phyloP scores from a whole-genome alignment of 2,113 vertebrate species.

The Bos indicus region DNA sequence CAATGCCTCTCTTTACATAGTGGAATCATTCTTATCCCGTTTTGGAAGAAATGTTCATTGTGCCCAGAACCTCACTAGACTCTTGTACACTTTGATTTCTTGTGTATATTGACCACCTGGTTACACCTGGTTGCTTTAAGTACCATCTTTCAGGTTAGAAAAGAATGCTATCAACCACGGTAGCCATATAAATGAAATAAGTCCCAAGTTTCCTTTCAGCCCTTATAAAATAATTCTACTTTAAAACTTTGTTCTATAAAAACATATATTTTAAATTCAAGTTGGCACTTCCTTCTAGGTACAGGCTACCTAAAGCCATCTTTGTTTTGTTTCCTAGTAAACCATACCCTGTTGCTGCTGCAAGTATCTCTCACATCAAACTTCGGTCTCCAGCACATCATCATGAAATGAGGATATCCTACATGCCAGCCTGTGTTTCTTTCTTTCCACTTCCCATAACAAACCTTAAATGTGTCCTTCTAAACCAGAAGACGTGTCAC shows the following conservation, averaged over 20 bases:
- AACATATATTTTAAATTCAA: background rate
- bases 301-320: background rate
- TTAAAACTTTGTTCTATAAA: background rate
- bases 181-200: background rate
- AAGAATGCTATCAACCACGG: background rate
- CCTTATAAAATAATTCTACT: background rate
- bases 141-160: background rate
- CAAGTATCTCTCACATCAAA: background rate
- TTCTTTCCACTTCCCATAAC: background rate
- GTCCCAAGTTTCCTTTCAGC: background rate
- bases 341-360: background rate
- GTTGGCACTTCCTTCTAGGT: background rate
- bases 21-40: background rate
- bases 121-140: background rate
- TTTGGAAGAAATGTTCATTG: background rate
- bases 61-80: background rate
- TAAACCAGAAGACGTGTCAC: background rate
- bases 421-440: background rate
- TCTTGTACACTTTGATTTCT: background rate
- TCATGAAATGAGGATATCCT: background rate
- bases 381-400: background rate
- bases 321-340: background rate
- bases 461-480: background rate
- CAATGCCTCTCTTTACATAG: background rate
- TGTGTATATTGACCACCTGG: background rate